These are phyloP conservation scores for Erebia aethiops DNA, from an alignment of 2,888 invertebrate genomes.

Conservation along the genomic window DNA sequence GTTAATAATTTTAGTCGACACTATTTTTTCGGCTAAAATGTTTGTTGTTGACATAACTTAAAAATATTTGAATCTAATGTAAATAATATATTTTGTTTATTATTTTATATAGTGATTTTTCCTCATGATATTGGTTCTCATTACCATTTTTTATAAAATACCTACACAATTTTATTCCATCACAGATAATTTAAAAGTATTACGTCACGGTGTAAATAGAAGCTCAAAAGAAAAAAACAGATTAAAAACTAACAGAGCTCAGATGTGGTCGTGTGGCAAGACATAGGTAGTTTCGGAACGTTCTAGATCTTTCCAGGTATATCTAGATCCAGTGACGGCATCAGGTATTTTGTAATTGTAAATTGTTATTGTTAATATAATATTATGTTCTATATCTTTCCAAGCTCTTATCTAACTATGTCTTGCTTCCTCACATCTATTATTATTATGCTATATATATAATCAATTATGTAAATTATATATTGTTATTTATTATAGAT, in stretches of 20 bases:
- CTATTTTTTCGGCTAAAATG: not conserved
- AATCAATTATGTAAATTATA: conserved; percentile 31
- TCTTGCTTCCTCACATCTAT: conserved; percentile 79
- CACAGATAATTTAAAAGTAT: conserved; percentile 34
- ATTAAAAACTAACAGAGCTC: conserved; percentile 71
- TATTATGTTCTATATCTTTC: conserved; percentile 50
- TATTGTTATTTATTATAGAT: conserved; percentile 15
- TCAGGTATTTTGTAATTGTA: conserved; percentile 61
- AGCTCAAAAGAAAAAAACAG: conserved; percentile 42
- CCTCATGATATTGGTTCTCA: not conserved
- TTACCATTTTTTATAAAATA: too few relatives aligned
- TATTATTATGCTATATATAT: conserved; percentile 37
- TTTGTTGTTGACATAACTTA: not conserved
- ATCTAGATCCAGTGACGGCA: conserved; percentile 50
- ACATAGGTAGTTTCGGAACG: conserved; percentile 65
- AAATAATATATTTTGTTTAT: not conserved
- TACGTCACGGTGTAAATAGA: conserved; percentile 57
- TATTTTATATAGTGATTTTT: not conserved
- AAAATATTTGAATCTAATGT: not conserved
- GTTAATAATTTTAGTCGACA: too few relatives aligned
- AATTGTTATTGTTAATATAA: conserved; percentile 42
- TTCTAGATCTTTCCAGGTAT: conserved; percentile 48
- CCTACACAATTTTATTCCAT: not conserved
- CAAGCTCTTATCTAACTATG: conserved; percentile 75
- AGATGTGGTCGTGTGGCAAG: conserved; percentile 80